These are phyloP conservation scores for Rhagoletis zephyria DNA, from an alignment of 1,140 invertebrate species.

Conservation along the genomic window DNA sequence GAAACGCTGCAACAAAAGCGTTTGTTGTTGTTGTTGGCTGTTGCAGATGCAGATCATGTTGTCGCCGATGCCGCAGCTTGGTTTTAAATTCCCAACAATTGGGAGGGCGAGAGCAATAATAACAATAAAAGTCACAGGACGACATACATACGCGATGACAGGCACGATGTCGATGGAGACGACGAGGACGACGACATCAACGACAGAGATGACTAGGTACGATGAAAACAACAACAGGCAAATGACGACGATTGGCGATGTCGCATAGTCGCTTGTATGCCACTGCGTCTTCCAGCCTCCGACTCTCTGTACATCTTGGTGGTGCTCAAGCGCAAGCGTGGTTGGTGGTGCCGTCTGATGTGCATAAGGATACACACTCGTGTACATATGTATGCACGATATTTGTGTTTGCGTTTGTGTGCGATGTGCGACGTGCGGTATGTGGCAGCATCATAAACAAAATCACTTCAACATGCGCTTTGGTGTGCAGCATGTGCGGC, in stretches of 20 bases:
- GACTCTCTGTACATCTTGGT: not conserved
- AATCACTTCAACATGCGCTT: conserved; percentile 50
- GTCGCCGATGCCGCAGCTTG: conserved; percentile 25
- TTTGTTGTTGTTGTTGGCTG: not conserved
- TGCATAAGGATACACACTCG: not conserved
- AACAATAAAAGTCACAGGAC: conserved; percentile 37
- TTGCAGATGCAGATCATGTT: conserved; percentile 25
- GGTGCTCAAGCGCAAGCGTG: not conserved
- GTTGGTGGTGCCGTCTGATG: not conserved
- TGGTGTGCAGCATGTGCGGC: conserved; percentile 46
- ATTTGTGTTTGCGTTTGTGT: not conserved
- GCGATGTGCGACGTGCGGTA: not conserved
- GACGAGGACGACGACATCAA: not conserved
- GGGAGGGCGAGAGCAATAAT: not conserved
- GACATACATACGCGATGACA: conserved; percentile 42
- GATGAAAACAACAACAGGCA: conserved; percentile 26
- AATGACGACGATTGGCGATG: conserved; percentile 39
- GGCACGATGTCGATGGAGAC: conserved; percentile 45
- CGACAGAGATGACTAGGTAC: not conserved
- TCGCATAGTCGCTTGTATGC: not conserved
- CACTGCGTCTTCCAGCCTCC: not conserved
- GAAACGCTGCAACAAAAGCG: not conserved
- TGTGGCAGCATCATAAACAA: conserved; percentile 51
- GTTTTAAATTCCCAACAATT: conserved; percentile 43
- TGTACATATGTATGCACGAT: not conserved